Percentiles rank a stretch among this genome's conserved stretches.
Conservation (phyloP, 2,797 vertebrate genomes). For the Pogonophryne albipinna region DNA sequence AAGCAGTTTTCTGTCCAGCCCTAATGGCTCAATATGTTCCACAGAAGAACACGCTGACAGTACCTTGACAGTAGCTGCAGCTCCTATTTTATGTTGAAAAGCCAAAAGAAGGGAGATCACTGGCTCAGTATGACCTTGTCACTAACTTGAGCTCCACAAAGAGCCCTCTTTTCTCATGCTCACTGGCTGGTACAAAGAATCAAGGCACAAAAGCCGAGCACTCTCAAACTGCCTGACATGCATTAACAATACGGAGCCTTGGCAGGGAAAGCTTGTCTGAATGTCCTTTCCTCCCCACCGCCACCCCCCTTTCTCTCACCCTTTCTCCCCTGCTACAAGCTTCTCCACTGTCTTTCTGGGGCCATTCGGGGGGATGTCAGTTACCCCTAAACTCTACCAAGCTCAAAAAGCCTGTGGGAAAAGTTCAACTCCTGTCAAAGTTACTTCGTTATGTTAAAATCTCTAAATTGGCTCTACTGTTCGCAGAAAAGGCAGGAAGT, state of each 20-base stretch:
- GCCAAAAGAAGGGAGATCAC: constrained; percentile 40
- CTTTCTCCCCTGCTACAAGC: constrained; percentile 55
- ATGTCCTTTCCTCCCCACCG: constrained; percentile 59
- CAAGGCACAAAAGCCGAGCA: constrained; percentile 73
- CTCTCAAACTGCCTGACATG: constrained; percentile 75
- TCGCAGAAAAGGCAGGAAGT: constrained; percentile 40
- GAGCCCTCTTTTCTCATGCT: constrained; percentile 67
- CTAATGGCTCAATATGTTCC: constrained; percentile 26
- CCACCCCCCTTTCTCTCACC: constrained; percentile 33
- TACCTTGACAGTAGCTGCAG: constrained; percentile 21
- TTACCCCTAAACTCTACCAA: constrained; percentile 33
- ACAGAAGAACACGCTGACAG: constrained; percentile 23
- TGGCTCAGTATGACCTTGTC: constrained; percentile 59
- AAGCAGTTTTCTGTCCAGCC: constrained; percentile 13
- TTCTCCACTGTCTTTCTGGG: constrained; percentile 61
- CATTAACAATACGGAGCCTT: constrained; percentile 75
- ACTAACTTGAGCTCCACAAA: constrained; percentile 66
- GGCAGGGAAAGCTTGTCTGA: constrained; percentile 70
- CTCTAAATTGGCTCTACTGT: constrained; percentile 28
- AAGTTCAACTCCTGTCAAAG: constrained; percentile 39
- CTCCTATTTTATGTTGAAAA: constrained; percentile 33
- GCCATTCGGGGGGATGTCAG: constrained; percentile 46
- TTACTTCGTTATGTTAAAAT: constrained; percentile 31
- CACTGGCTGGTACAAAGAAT: constrained; percentile 69
- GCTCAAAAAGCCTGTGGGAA: constrained; percentile 52